Base-by-base conservation (phyloP, 2,113 vertebrate genomes). In the Chaenocephalus aceratus region DNA sequence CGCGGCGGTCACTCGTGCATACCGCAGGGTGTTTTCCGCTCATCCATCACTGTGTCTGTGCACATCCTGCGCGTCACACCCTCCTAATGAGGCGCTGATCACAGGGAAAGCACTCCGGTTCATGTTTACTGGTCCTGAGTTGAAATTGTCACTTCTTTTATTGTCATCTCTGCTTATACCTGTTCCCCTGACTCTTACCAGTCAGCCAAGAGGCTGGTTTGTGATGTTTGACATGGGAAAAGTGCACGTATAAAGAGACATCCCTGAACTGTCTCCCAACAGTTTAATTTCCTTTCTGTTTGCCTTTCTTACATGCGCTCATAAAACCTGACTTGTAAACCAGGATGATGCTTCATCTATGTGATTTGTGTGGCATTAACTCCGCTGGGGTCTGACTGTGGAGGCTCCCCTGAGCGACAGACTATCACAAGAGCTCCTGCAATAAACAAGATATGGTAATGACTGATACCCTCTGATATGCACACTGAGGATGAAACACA, bases 1-100 rank as follows among this genome's bases (percentile, higher is more conserved):
- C 3, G 18, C 34, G 26, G 70, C 6, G 45, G 62, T 76, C 84
- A 59, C 57, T 75, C 82, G 70, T 63, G 77, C 85, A 86, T 79
- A 73, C 84, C 56, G 12, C 52, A 3, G 23, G 72, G 79, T 77
- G 71, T 87, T 90, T 89, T 81, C 87, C 75, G 0, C 79, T 77
- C 83, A 83, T 88, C 82, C 67, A 87, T 87, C 90, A 90, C 23
- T 4, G 34, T 68, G 77, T 79, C 68, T 54, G 74, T 68, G 72
- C 46, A 64, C 51, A 67, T 76, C 65, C 34, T 70, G 61, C 89
- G 85, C 62, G 41, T 89, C 86, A 91, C 77, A 52, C 72, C 51
- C 53, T 79, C 51, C 58, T 62, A 85, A 91, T 80, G 78, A 90
- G 79, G 60, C 14, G 2, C 1, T 64, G 69, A 80, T 87, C 54